Evolutionary conservation across 2,113 vertebrate species (phyloP).

Genomic region (Ceyx melanurus): DNA sequence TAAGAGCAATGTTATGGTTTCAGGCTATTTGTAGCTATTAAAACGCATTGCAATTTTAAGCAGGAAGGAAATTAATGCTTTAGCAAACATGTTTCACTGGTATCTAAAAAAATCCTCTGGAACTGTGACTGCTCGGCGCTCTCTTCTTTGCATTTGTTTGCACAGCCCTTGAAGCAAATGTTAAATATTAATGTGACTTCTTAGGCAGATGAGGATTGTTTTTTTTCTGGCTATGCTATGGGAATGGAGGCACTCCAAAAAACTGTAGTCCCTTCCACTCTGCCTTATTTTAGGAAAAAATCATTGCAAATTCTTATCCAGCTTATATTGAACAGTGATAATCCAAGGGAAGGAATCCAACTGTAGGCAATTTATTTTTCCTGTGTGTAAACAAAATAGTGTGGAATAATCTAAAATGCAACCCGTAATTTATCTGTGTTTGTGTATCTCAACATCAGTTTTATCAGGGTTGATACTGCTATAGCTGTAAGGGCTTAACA

Average conservation of each 20-base stretch:
- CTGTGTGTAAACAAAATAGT: not conserved
- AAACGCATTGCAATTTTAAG: not conserved
- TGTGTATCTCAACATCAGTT: not conserved
- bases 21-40: not conserved
- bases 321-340: not conserved
- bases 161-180: not conserved
- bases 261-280: not conserved
- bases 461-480: not conserved
- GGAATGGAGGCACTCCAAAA: not conserved
- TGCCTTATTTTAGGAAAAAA: not conserved
- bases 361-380: not conserved
- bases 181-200: not conserved
- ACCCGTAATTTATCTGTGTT: not conserved
- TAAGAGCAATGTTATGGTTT: not conserved
- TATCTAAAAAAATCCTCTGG: not conserved
- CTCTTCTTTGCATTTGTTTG: not conserved
- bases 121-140: not conserved
- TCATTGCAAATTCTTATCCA: not conserved
- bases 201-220: not conserved
- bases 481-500: accelerated
- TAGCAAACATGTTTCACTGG: not conserved
- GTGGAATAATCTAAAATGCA: not conserved
- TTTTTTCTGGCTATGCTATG: not conserved
- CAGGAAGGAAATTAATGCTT: not conserved
- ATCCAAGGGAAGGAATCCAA: not conserved